Percentiles rank a stretch among this genome's conserved stretches.
These are phyloP conservation scores for Podarcis siculus DNA, from an alignment of 2,797 vertebrate genomes.

Conservation along the genomic window DNA sequence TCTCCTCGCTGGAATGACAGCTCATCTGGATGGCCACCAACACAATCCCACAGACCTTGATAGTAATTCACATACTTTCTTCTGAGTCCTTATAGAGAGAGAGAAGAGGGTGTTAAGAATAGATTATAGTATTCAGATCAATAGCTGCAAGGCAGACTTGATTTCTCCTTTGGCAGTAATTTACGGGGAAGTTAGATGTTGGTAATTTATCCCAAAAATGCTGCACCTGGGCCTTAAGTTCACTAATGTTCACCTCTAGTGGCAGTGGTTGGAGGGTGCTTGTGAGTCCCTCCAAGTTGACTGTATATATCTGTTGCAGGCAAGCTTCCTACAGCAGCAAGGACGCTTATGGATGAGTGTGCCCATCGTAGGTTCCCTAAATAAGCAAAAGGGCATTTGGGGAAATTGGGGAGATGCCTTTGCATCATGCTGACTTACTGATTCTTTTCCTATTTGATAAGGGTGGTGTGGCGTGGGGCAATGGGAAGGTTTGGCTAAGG, in stretches of 20 bases:
- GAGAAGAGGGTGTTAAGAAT: background rate
- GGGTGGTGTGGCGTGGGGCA: too few relatives aligned
- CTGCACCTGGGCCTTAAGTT: background rate
- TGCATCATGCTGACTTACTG: too few relatives aligned
- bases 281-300: too few relatives aligned
- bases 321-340: too few relatives aligned
- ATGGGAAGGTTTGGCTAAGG: too few relatives aligned
- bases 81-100: conserved; percentile 34
- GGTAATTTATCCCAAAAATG: background rate
- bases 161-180: background rate
- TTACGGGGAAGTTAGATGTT: background rate
- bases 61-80: conserved; percentile 88
- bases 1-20: conserved; percentile 92
- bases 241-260: background rate
- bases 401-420: too few relatives aligned
- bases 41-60: conserved; percentile 93
- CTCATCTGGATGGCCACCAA: conserved; percentile 86
- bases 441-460: too few relatives aligned
- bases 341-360: too few relatives aligned
- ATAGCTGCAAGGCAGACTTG: background rate
- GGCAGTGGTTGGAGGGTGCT: too few relatives aligned
- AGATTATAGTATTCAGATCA: background rate
- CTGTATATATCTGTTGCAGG: too few relatives aligned
- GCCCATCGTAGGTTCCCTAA: too few relatives aligned
- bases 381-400: too few relatives aligned